Conservation (phyloP, 2,797 vertebrate genomes). For the Notamacropus eugenii region DNA sequence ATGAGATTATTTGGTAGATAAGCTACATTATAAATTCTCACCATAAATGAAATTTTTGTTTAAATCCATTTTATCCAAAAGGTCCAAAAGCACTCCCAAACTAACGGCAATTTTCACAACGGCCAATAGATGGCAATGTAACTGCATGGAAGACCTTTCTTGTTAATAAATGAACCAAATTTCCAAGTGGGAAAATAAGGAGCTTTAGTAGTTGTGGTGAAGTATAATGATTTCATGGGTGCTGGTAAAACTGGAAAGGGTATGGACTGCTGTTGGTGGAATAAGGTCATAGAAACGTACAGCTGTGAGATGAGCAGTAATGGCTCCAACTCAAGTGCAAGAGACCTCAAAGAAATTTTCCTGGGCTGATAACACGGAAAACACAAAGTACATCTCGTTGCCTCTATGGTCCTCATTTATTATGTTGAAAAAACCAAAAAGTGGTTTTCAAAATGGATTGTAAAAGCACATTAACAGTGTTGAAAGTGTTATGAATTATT, state of each 20-base stretch:
- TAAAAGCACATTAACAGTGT: neutral
- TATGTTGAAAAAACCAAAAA: neutral
- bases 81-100: slow-evolving; percentile 4
- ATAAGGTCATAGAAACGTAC: neutral
- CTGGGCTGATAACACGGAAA: neutral
- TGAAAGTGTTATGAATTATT: neutral
- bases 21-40: slow-evolving; percentile 27
- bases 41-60: slow-evolving; percentile 35
- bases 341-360: neutral
- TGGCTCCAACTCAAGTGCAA: neutral
- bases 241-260: neutral
- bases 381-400: neutral
- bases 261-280: neutral
- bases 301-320: neutral
- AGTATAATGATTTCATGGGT: neutral
- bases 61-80: slow-evolving; percentile 21
- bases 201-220: neutral
- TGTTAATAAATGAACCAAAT: slow-evolving; percentile 34
- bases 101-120: neutral
- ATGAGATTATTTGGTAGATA: slow-evolving; percentile 28
- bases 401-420: neutral
- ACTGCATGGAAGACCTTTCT: slow-evolving; percentile 1
- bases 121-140: neutral
- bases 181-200: neutral
- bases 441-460: neutral